A percentile compares a stretch with the other conserved stretches of the same genome.
Evolutionary conservation across 2,888 invertebrate genomes (phyloP).

Genomic region (Timema cristinae): DNA sequence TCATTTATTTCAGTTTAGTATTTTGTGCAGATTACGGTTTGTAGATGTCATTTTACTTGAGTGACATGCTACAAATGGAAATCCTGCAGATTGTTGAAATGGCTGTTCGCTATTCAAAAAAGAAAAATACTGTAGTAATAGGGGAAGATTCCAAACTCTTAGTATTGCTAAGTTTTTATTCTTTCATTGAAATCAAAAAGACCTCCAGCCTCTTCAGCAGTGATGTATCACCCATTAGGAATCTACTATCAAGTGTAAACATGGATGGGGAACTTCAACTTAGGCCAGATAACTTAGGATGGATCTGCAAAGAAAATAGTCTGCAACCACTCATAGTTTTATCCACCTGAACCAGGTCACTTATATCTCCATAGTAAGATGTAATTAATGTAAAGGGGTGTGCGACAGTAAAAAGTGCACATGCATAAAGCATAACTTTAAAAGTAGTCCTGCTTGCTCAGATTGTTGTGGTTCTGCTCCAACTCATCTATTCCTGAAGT

Average conservation of each 20-base stretch:
- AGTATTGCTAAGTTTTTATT: not conserved
- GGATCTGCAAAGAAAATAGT: not conserved
- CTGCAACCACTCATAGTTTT: not conserved
- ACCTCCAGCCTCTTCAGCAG: constrained; percentile 4
- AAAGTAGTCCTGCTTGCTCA: not conserved
- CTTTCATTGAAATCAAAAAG: not conserved
- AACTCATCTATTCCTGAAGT: not conserved
- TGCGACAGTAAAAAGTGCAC: not conserved
- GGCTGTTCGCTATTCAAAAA: not conserved
- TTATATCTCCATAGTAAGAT: constrained; percentile 2
- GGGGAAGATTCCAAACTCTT: not conserved
- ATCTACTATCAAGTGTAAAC: not conserved
- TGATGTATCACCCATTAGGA: not conserved
- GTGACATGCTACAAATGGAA: too few relatives aligned
- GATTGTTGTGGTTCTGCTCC: not conserved
- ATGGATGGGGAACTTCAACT: not conserved
- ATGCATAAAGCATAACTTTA: not conserved
- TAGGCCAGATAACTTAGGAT: not conserved
- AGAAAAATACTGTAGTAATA: not conserved
- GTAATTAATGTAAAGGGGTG: not conserved
- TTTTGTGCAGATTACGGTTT: too few relatives aligned
- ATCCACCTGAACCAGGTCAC: too few relatives aligned
- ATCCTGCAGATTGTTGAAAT: not conserved
- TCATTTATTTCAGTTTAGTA: too few relatives aligned
- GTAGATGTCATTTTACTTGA: too few relatives aligned